A percentile compares a stretch with the other conserved stretches of the same genome.
phyloP scores from a whole-genome alignment of 1,140 invertebrate species.

The Marisa cornuarietis region DNA sequence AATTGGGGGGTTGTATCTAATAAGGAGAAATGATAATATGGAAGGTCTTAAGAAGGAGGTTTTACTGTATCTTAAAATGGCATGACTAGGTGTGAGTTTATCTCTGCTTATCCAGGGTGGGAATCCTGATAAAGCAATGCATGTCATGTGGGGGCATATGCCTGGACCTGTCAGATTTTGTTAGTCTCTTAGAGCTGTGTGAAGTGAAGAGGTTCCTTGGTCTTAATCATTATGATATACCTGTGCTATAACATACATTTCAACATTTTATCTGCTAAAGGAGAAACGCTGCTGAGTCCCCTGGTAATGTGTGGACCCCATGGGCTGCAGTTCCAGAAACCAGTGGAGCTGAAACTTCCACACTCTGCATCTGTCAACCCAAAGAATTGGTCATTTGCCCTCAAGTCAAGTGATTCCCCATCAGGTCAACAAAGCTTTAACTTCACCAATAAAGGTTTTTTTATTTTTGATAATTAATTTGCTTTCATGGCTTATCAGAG shows the following conservation, averaged over 20 bases:
- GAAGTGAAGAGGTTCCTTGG: neutral
- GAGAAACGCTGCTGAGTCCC: constrained; percentile 91
- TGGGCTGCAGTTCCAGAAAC: constrained; percentile 85
- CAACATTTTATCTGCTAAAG: constrained; percentile 66
- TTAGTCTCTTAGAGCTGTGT: neutral
- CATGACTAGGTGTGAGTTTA: too few species aligned
- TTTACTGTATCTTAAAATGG: too few species aligned
- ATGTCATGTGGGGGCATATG: neutral
- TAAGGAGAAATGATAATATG: too few species aligned
- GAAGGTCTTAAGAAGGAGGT: too few species aligned
- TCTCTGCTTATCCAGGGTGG: too few species aligned
- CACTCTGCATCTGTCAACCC: constrained; percentile 69
- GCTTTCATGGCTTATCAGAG: neutral
- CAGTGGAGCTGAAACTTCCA: constrained; percentile 81
- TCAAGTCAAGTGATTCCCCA: constrained; percentile 80
- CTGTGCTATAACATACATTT: neutral
- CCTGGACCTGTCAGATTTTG: neutral
- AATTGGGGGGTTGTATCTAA: too few species aligned
- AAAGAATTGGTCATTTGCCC: constrained; percentile 70
- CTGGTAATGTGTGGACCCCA: constrained; percentile 95
- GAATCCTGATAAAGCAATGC: too few species aligned
- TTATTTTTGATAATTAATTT: neutral
- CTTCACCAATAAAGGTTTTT: too few species aligned
- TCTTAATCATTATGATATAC: neutral
- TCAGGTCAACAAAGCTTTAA: constrained; percentile 49